Conservation (phyloP, 2,888 invertebrate species). For the Mesopsocus fuscifrons region DNA sequence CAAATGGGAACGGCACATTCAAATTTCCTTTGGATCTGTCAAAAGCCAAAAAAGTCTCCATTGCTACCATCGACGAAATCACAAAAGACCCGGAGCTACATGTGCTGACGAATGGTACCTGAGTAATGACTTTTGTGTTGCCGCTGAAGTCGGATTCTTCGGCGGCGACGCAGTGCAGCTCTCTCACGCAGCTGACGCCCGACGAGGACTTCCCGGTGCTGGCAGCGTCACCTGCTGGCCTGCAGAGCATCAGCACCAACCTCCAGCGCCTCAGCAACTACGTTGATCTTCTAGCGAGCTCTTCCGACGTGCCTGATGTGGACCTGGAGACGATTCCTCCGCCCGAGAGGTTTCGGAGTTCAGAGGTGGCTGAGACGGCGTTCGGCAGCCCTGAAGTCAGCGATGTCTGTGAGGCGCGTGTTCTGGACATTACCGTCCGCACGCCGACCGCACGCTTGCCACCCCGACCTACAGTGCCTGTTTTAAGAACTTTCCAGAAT, state of each 20-base stretch:
- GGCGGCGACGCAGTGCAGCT: not conserved
- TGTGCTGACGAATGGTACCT: slow-evolving; percentile 18
- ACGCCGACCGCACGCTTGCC: not conserved
- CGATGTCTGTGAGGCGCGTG: not conserved
- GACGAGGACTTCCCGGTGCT: slow-evolving; percentile 7
- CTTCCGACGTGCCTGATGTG: not conserved
- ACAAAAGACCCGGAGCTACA: slow-evolving; percentile 20
- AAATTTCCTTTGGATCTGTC: not conserved
- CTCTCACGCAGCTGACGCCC: not conserved
- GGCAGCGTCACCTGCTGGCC: not conserved
- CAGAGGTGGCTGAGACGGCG: not conserved
- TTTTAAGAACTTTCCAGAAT: slow-evolving; percentile 1
- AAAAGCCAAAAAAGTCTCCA: slow-evolving; percentile 17
- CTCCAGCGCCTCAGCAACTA: slow-evolving; percentile 6
- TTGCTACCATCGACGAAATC: slow-evolving; percentile 20
- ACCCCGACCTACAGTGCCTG: not conserved
- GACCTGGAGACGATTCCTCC: slow-evolving; percentile 1
- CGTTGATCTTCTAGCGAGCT: slow-evolving; percentile 1
- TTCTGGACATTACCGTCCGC: slow-evolving; percentile 1
- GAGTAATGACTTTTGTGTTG: slow-evolving; percentile 17
- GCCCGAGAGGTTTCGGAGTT: not conserved
- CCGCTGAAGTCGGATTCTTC: slow-evolving; percentile 14
- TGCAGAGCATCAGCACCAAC: not conserved
- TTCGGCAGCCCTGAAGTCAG: not conserved
- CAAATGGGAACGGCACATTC: slow-evolving; percentile 20